Conservation (phyloP, 2,113 vertebrate species). For the Prunella himalayana region DNA sequence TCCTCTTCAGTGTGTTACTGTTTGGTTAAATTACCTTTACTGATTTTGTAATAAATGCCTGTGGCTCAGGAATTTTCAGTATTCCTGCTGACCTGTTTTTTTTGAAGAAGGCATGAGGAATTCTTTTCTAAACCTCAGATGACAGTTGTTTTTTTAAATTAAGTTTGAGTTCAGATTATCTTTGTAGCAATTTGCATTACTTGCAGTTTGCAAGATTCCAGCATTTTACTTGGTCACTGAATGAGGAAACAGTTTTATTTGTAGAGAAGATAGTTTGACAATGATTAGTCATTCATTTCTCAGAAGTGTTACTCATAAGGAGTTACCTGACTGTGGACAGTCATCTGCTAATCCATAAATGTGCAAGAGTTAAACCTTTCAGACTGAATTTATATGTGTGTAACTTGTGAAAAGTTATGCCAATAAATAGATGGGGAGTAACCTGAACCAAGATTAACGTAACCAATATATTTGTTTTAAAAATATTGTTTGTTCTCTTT, state of each 20-base stretch:
- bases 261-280: not conserved
- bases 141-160: not conserved
- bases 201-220: not conserved
- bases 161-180: not conserved
- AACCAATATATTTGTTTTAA: not conserved
- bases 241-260: not conserved
- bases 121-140: not conserved
- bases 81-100: not conserved
- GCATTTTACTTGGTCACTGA: not conserved
- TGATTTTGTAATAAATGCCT: not conserved
- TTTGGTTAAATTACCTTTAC: not conserved
- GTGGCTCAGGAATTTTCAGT: not conserved
- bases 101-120: not conserved
- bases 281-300: not conserved
- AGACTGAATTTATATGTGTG: not conserved
- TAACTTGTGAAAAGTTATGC: not conserved
- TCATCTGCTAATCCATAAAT: not conserved
- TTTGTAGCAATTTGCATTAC: not conserved
- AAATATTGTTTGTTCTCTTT: conserved; percentile 27
- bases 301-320: not conserved
- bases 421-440: not conserved
- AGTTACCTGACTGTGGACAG: not conserved
- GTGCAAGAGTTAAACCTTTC: not conserved
- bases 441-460: not conserved
- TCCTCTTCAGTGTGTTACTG: not conserved